Evolutionary conservation across 2,113 vertebrate species (phyloP), one percentile per base, ranked within the genome.

Genomic region (Electrona antarctica): DNA sequence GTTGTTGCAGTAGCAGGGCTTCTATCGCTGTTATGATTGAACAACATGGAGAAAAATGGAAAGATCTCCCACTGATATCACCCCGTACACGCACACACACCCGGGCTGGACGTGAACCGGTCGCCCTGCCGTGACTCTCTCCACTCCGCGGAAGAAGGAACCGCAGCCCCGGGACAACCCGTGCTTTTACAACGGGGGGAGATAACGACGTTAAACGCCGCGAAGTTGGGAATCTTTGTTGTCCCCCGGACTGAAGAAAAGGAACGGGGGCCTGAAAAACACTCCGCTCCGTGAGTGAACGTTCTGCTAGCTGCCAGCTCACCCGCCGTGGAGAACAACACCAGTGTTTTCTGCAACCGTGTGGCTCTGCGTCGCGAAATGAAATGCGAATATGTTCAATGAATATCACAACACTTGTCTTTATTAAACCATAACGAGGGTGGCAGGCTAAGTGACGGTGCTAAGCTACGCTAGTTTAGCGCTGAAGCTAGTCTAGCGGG

Each of bases 161-260:
- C 3, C 33, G 33, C 33, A 41, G 33, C 33, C 33, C 3, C 33
- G 33, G 33, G 33, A 41, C 33, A 41, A 41, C 33, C 33, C 5
- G 33, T 41, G 33, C 33, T 41, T 41, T 41, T 41, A 3, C 33
- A 41, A 2, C 33, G 33, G 33, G 5, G 33, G 5, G 33, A 21
- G 33, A 41, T 3, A 41, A 6, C 33, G 33, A 41, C 33, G 33
- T 41, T 49, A 8, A 55, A 73, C 50, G 60, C 60, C 7, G 58
- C 10, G 77, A 82, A 76, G 80, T 84, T 82, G 12, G 66, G 69
- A 71, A 79, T 76, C 80, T 84, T 83, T 81, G 81, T 81, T 67
- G 67, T 60, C 67, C 65, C 3, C 67, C 65, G 60, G 78, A 73
- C 8, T 63, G 33, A 66, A 73, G 67, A 76, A 56, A 75, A 74